phyloP scores from a whole-genome alignment of 2,888 invertebrate genomes.

The Deroplatys truncata region DNA sequence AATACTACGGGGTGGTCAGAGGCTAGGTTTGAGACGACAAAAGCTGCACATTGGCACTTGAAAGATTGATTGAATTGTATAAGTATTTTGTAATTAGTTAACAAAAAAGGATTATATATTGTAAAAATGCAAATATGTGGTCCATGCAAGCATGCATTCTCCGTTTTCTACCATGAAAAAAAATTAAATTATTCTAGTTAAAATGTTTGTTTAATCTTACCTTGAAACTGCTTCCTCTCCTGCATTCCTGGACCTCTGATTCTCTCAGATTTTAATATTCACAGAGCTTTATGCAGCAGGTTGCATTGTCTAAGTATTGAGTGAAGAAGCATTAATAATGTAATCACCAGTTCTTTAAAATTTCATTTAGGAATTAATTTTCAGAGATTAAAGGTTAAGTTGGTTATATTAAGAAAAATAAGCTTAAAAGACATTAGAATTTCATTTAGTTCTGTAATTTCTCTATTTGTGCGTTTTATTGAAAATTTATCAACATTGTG shows the following conservation, averaged over 20 bases:
- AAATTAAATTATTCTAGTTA: constrained; percentile 39
- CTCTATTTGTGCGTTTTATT: too few species aligned
- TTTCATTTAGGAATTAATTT: too few species aligned
- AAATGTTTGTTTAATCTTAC: background rate
- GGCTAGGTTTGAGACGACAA: constrained; percentile 24
- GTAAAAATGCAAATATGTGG: constrained; percentile 29
- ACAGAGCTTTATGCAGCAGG: too few species aligned
- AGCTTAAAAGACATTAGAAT: too few species aligned
- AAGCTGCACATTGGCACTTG: constrained; percentile 30
- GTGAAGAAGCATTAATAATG: background rate
- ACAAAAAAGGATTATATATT: constrained; percentile 27
- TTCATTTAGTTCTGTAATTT: too few species aligned
- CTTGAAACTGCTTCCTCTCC: background rate
- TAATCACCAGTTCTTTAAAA: too few species aligned
- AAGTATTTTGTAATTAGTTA: constrained; percentile 30
- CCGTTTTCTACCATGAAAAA: constrained; percentile 37
- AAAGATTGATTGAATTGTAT: constrained; percentile 30
- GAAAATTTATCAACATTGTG: too few species aligned
- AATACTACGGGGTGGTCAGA: constrained; percentile 27
- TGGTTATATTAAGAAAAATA: too few species aligned
- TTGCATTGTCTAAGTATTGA: too few species aligned
- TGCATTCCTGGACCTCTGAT: background rate
- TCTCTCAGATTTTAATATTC: too few species aligned
- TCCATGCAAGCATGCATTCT: constrained; percentile 34
- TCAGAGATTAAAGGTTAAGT: too few species aligned